Base-by-base conservation (phyloP, 2,888 invertebrate species). In the Yponomeuta sedellus region DNA sequence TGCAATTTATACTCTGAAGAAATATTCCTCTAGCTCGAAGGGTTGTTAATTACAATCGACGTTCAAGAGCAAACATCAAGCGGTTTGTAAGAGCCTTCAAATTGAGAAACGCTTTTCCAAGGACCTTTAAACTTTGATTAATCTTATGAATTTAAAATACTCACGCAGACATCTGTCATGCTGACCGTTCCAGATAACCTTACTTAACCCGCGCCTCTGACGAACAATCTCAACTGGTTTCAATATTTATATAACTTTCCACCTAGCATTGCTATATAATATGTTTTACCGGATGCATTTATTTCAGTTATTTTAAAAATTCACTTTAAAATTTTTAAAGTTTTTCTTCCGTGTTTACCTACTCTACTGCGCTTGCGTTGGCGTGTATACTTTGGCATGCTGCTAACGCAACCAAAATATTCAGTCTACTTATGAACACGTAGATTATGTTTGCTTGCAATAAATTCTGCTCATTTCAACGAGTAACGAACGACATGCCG, bases 61-160 rank as follows among this genome's bases (percentile, higher is more conserved):
- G 44, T 52, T 52, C 5, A 52, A 16, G 44, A 16, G 5, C 16
- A 12, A 16, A 52, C 12, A 52, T 52, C 12, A 52, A 52, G 34
- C 6, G 10, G 34, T 34, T 34, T 34, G 34, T 34, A 6, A 34
- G 34, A 34, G 34, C 34, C 34, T 34, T 8, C 12, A 52, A 52
- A 52, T 16, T 52, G 44, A 52, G 16, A 52, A 16, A 5, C 44
- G 16, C 44, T 16, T 52, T 16, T 16, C 5, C 5, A 16, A 52
- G 44, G 4, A 52, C 44, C 3, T 52, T 16, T 16, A 52, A 52
- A 52, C 34, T 34, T 34, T 34, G 44, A 52, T 52, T 52, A 52
- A 52, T 52, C 44, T 52, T 52, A 52, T 52, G 44, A 52, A 52
- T 52, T 52, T 52, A 52, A 52, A 52, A 12, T 52, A 52, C 12